phyloP scores from a whole-genome alignment of 2,113 vertebrate genomes.

The Callocephalon fimbriatum region DNA sequence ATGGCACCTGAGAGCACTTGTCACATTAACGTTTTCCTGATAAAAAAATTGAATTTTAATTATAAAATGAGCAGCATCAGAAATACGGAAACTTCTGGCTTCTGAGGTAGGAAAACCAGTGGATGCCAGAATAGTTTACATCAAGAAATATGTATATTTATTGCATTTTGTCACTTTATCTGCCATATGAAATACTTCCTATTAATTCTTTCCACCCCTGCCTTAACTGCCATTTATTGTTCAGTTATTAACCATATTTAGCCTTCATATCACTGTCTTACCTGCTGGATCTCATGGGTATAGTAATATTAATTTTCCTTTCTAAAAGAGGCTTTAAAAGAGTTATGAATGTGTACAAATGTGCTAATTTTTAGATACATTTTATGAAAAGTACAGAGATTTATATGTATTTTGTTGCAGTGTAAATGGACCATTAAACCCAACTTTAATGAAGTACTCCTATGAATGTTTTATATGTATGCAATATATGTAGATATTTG shows the following conservation, averaged over 20 bases:
- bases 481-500: slow-evolving; percentile 78
- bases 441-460: slow-evolving; percentile 66
- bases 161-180: slow-evolving; percentile 21
- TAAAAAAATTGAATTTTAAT: background rate
- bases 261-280: slow-evolving; percentile 53
- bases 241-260: slow-evolving; percentile 47
- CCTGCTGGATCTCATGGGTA: slow-evolving; percentile 53
- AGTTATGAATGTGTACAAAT: slow-evolving; percentile 51
- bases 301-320: slow-evolving; percentile 50
- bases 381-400: slow-evolving; percentile 71
- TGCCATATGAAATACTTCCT: slow-evolving; percentile 24
- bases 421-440: slow-evolving; percentile 69
- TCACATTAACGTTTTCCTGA: background rate
- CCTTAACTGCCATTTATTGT: slow-evolving; percentile 74
- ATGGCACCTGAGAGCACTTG: background rate
- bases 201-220: slow-evolving; percentile 60
- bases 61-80: background rate
- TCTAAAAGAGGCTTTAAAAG: slow-evolving; percentile 57
- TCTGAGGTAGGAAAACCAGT: background rate
- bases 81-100: background rate
- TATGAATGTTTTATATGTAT: slow-evolving; percentile 82
- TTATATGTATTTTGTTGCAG: slow-evolving; percentile 79
- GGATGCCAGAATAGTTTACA: slow-evolving; percentile 19
- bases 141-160: background rate
- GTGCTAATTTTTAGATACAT: slow-evolving; percentile 72